A percentile compares a stretch with the other conserved stretches of the same genome.
Evolutionary conservation across 1,140 invertebrate genomes (phyloP).

Genomic region (Brevipalpus yothersi): DNA sequence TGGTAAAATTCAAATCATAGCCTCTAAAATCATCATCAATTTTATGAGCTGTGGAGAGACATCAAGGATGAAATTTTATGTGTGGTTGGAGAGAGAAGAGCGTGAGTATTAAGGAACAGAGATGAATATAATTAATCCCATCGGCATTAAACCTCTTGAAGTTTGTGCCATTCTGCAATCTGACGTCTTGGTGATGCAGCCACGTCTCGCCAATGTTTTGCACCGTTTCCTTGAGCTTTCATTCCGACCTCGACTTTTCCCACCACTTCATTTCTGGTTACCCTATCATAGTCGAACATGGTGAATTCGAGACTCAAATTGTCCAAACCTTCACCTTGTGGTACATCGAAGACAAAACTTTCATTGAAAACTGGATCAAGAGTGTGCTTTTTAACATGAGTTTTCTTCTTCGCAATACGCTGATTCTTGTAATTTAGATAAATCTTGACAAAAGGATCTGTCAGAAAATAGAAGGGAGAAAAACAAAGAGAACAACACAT

Average conservation of each 20-base stretch:
- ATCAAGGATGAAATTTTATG: too few species aligned
- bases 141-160: constrained; percentile 18
- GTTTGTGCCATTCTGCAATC: constrained; percentile 94
- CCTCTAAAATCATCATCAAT: too few species aligned
- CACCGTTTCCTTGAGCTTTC: constrained; percentile 39
- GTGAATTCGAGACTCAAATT: constrained; percentile 75
- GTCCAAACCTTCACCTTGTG: constrained; percentile 49
- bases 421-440: constrained; percentile 91
- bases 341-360: constrained; percentile 44
- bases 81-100: too few species aligned
- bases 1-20: too few species aligned
- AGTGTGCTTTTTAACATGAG: constrained; percentile 91
- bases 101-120: too few species aligned
- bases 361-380: constrained; percentile 96
- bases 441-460: constrained; percentile 70
- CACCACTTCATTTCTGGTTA: constrained; percentile 95
- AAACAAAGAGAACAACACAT: not conserved
- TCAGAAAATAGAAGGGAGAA: not conserved
- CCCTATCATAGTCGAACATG: constrained; percentile 83
- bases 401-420: constrained; percentile 94
- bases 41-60: too few species aligned
- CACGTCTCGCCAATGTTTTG: constrained; percentile 88
- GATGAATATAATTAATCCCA: too few species aligned
- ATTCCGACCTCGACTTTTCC: constrained; percentile 69
- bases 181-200: constrained; percentile 82